These are phyloP conservation scores for Colaptes auratus DNA, from an alignment of 2,113 vertebrate species.

Conservation along the genomic window DNA sequence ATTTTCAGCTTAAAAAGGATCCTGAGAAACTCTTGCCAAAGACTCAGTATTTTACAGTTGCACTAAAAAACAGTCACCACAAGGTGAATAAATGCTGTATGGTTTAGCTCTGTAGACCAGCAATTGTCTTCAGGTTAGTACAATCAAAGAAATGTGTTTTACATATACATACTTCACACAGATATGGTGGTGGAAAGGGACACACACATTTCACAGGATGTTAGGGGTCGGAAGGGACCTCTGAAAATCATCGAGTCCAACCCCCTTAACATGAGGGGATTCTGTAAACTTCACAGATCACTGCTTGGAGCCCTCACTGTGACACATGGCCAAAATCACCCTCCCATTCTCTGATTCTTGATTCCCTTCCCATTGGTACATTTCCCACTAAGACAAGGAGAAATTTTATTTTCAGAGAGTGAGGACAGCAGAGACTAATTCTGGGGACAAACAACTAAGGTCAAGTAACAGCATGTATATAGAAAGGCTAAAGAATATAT, in stretches of 20 bases:
- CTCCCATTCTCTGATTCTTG: not conserved
- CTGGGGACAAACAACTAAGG: not conserved
- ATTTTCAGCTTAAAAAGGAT: not conserved
- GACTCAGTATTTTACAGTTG: not conserved
- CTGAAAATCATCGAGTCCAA: too few relatives aligned
- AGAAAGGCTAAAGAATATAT: not conserved
- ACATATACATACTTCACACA: not conserved
- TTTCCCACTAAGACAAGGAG: not conserved
- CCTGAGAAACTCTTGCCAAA: not conserved
- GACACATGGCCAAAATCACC: not conserved
- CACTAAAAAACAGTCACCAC: not conserved
- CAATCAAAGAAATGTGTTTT: not conserved
- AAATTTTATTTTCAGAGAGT: not conserved
- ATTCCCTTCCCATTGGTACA: not conserved
- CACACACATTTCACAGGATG: not conserved
- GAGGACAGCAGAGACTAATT: not conserved
- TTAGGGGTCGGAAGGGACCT: too few relatives aligned
- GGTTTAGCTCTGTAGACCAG: not conserved
- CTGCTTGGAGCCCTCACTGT: not conserved
- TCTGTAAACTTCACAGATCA: not conserved
- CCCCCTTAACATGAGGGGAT: not conserved
- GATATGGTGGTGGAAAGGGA: not conserved
- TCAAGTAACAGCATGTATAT: not conserved
- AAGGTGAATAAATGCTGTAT: not conserved
- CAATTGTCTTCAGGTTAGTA: not conserved